Evolutionary conservation across 2,888 invertebrate species (phyloP).

Genomic region (Sarcophaga carnaria): DNA sequence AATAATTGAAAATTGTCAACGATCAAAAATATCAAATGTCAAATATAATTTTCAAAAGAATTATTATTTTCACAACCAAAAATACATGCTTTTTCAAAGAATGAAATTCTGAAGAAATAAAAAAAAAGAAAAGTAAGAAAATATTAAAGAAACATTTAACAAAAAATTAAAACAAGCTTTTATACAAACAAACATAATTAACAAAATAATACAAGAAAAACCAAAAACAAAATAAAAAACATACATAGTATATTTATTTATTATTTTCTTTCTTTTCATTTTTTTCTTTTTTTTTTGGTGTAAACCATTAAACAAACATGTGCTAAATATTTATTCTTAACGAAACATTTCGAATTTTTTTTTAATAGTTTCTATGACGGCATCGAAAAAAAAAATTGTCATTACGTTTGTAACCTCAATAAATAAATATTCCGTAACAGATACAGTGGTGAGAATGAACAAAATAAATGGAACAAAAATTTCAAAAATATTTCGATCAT

Average conservation of each 20-base stretch:
- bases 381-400: not conserved
- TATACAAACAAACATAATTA: slow-evolving; percentile 14
- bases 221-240: too few relatives aligned
- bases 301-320: slow-evolving; percentile 15
- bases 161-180: not conserved
- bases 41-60: slow-evolving; percentile 17
- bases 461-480: too few relatives aligned
- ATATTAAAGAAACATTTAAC: not conserved
- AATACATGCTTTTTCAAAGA: not conserved
- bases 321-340: slow-evolving; percentile 7
- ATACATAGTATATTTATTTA: too few relatives aligned
- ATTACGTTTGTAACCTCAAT: not conserved
- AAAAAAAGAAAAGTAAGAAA: not conserved
- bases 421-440: not conserved
- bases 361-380: not conserved
- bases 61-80: not conserved
- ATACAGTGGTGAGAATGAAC: not conserved
- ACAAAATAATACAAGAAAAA: not conserved
- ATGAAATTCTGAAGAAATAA: not conserved
- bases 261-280: too few relatives aligned
- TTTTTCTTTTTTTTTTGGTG: not conserved
- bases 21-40: slow-evolving; percentile 50
- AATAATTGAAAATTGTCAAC: slow-evolving; percentile 53
- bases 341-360: not conserved
- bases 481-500: too few relatives aligned